Base-by-base conservation (phyloP, 37 sponge, comb jelly and placozoan genomes). In the Ianthella basta region DNA sequence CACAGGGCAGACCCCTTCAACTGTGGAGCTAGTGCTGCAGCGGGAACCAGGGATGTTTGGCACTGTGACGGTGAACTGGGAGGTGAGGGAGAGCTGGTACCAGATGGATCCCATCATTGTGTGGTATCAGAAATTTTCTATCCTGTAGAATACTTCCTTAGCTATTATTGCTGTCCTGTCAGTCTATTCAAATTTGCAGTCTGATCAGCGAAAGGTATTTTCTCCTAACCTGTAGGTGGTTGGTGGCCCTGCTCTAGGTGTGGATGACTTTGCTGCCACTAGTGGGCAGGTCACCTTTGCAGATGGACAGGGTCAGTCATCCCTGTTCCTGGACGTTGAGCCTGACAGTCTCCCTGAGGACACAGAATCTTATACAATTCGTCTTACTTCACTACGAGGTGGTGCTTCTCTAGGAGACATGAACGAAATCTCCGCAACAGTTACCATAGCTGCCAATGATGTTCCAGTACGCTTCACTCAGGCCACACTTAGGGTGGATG, bases 281-380 rank as follows among this genome's bases (percentile, higher is more conserved):
- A 36, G 35, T 53, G 95, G 90, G 5, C 80, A 86, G 59, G 78
- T 92, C 14, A 61, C 77, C 24, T 92, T 95, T 39, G 69, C 8
- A 15, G 86, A 90, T 40, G 77, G 77, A 27, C 44, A 25, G 16
- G 33, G 69, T 10, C 25, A 68, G 16, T 55, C 73, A 18, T n/a
- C 60, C 15, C 18, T 93, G 35, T 69, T 65, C 19, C n/a, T 91
- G 29, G 82, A 60, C 0, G 27, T 92, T 16, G 55, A 80, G 15
- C 69, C 89, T 6, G 94, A 96, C 56, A 40, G 85, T 19, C 77
- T 90, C 1, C 97, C 97, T 18, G 94, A 94, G 66, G 33, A 81
- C 15, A 60, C 80, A n/a, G 97, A 94, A 60, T 29, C 73, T 0
- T 96, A 91, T 41, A 82, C 72, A 44, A 74, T 96, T 16, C 61